phyloP scores from a whole-genome alignment of 2,888 invertebrate genomes.

The Physocephala rufipes region DNA sequence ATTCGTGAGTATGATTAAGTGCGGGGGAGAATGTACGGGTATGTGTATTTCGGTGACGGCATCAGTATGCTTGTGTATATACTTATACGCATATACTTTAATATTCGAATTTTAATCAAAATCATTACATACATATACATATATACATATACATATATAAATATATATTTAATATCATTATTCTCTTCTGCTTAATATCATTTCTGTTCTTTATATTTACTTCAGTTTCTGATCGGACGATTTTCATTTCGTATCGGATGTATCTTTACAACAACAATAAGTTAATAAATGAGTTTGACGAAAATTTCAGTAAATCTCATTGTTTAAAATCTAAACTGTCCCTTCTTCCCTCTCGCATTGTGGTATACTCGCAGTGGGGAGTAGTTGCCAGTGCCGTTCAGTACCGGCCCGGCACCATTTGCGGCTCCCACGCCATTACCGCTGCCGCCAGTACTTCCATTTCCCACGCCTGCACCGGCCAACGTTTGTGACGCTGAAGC shows the following conservation, averaged over 20 bases:
- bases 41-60: constrained; percentile 7
- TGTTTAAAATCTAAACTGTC: constrained; percentile 80
- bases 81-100: neutral
- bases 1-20: constrained; percentile 18
- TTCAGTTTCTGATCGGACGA: neutral
- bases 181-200: neutral
- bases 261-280: constrained; percentile 5
- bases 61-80: constrained; percentile 9
- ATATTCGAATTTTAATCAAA: neutral
- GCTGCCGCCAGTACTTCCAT: constrained; percentile 50
- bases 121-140: neutral
- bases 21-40: constrained; percentile 1
- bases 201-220: neutral
- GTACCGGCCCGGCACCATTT: constrained; percentile 37
- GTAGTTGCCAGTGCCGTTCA: constrained; percentile 73
- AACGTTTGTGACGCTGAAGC: constrained; percentile 68
- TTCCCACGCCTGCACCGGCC: constrained; percentile 47
- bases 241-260: neutral
- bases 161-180: constrained; percentile 7
- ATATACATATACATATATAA: neutral
- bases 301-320: neutral
- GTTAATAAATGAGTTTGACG: neutral
- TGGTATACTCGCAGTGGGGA: constrained; percentile 84
- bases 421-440: constrained; percentile 28
- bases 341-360: constrained; percentile 81